These are phyloP conservation scores for Varanus salvator DNA, from an alignment of 2,113 vertebrate genomes.

Conservation along the genomic window DNA sequence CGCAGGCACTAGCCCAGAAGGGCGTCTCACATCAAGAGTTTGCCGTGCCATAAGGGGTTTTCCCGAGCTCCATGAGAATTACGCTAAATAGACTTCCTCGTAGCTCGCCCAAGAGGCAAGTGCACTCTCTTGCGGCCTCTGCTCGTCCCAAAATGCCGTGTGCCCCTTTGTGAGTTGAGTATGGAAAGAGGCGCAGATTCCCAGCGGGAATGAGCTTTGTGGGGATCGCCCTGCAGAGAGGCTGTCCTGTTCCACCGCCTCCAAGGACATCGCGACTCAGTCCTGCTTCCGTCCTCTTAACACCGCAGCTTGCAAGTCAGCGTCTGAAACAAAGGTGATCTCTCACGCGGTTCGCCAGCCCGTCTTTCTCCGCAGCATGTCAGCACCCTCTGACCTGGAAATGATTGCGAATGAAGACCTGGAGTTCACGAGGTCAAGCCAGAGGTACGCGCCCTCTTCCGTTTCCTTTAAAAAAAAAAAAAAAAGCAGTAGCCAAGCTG, in stretches of 20 bases:
- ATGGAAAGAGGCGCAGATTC: background rate
- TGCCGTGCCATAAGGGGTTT: background rate
- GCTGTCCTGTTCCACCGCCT: background rate
- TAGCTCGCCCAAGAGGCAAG: background rate
- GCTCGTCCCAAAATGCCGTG: background rate
- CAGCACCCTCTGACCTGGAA: conserved; percentile 95
- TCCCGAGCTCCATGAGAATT: background rate
- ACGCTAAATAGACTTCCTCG: background rate
- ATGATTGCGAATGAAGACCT: conserved; percentile 97
- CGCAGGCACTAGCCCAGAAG: background rate
- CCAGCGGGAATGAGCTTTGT: background rate
- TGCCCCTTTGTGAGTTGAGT: background rate
- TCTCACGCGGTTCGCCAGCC: conserved; percentile 90
- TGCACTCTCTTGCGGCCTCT: too few relatives aligned
- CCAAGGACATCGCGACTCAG: background rate
- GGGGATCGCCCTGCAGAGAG: too few relatives aligned
- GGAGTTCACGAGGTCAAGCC: conserved; percentile 90
- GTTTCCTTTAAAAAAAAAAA: too few relatives aligned
- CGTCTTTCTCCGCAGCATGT: conserved; percentile 97
- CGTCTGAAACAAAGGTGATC: conserved; percentile 90
- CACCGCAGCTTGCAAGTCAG: conserved; percentile 89
- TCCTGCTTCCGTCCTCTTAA: fast-evolving
- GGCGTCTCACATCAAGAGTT: too few relatives aligned
- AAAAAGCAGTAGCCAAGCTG: background rate
- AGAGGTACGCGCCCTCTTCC: conserved; percentile 78